Evolutionary conservation across 2,888 invertebrate genomes (phyloP).

Genomic region (Tetrapedia diversipes): DNA sequence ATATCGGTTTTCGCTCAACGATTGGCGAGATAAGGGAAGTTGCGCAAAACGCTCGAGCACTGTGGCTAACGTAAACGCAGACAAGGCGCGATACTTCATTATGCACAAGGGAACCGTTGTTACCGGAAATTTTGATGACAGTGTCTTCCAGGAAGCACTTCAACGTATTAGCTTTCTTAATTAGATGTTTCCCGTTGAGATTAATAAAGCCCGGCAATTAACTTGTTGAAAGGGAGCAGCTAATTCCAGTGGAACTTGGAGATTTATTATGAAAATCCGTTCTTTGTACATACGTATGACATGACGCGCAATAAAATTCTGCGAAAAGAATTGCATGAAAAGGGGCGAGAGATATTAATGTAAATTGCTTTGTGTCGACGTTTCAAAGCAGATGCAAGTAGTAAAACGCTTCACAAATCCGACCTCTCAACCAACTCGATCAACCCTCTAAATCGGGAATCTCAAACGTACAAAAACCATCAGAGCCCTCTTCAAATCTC

Average conservation of each 20-base stretch:
- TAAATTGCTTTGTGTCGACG: neutral
- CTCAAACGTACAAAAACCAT: neutral
- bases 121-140: slow-evolving; percentile 11
- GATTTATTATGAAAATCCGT: neutral
- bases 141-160: neutral
- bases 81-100: neutral
- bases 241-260: too few relatives aligned
- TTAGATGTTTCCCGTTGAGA: neutral
- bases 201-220: slow-evolving; percentile 3
- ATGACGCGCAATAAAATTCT: too few relatives aligned
- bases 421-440: neutral
- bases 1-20: neutral
- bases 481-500: neutral
- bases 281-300: too few relatives aligned
- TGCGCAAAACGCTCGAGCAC: neutral
- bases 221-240: neutral
- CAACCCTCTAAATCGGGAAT: neutral
- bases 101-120: slow-evolving; percentile 3
- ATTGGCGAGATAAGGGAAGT: neutral
- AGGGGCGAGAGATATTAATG: too few relatives aligned
- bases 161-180: neutral
- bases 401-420: neutral
- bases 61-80: neutral
- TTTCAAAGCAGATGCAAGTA: neutral
- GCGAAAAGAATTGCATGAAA: too few relatives aligned